These are phyloP conservation scores for Poecilia latipinna DNA, from an alignment of 2,113 vertebrate species.

Conservation along the genomic window DNA sequence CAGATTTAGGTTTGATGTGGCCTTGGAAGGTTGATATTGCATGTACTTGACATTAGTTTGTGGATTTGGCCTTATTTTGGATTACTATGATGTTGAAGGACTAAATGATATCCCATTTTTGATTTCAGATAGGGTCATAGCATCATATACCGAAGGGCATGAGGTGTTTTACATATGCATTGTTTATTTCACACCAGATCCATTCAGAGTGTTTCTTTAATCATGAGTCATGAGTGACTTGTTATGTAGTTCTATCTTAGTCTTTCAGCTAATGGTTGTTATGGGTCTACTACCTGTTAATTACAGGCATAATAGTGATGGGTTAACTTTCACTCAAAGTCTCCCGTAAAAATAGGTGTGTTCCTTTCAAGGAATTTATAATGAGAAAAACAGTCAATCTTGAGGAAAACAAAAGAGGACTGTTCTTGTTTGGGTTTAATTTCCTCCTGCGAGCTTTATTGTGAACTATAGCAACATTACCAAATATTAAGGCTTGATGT, in stretches of 20 bases:
- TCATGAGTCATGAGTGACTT: not conserved
- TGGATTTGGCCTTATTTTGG: too few species aligned
- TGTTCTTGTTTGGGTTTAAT: constrained; percentile 28
- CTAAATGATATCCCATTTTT: too few species aligned
- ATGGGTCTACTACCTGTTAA: not conserved
- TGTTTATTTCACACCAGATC: not conserved
- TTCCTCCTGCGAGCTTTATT: constrained; percentile 10
- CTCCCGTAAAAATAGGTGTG: not conserved
- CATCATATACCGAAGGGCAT: too few species aligned
- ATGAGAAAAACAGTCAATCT: constrained; percentile 5
- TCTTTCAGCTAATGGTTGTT: not conserved
- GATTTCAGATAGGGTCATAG: too few species aligned
- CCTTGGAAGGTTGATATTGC: too few species aligned
- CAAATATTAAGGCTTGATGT: not conserved
- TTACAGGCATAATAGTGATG: not conserved
- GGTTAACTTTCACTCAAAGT: not conserved
- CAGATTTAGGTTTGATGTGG: too few species aligned
- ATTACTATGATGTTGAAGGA: too few species aligned
- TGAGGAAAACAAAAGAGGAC: constrained; percentile 8
- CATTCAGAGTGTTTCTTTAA: not conserved
- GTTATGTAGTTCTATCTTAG: not conserved
- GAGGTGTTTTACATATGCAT: not conserved
- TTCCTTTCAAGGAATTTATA: constrained; percentile 3
- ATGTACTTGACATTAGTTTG: too few species aligned
- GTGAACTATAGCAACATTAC: constrained; percentile 4